Percentiles rank a stretch among this genome's conserved stretches.
Evolutionary conservation across 2,797 vertebrate genomes (phyloP).

Genomic region (Antennarius maculatus): DNA sequence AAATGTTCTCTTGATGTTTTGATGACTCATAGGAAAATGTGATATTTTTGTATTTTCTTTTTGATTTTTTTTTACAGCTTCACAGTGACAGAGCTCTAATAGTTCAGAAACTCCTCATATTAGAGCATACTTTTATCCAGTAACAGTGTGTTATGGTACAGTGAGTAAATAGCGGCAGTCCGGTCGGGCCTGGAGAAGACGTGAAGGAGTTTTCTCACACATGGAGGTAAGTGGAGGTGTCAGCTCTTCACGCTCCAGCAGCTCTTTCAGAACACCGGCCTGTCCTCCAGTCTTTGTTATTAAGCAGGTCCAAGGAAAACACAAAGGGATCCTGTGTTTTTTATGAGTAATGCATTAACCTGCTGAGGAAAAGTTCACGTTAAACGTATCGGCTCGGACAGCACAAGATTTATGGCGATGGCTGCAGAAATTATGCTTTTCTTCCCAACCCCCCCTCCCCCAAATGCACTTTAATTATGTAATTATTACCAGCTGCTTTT

Average conservation of each 20-base stretch:
- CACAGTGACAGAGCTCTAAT: neutral
- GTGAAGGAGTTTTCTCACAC: slow-evolving; percentile 61
- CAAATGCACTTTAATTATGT: slow-evolving; percentile 97
- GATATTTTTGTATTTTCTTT: slow-evolving; percentile 17
- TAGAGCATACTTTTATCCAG: slow-evolving; percentile 32
- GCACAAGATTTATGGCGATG: slow-evolving; percentile 98
- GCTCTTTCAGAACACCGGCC: slow-evolving; percentile 51
- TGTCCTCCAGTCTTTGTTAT: slow-evolving; percentile 86
- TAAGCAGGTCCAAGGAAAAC: slow-evolving; percentile 90
- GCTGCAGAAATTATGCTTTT: slow-evolving; percentile 96
- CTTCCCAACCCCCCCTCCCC: slow-evolving; percentile 86
- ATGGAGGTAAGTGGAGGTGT: slow-evolving; percentile 75
- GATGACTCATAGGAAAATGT: slow-evolving; percentile 46
- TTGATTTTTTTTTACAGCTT: neutral
- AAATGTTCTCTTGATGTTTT: slow-evolving; percentile 76
- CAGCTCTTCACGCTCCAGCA: slow-evolving; percentile 59
- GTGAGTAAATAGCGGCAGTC: slow-evolving; percentile 25
- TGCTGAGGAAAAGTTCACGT: slow-evolving; percentile 85
- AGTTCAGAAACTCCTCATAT: too few species aligned
- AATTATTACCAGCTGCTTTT: slow-evolving; percentile 98
- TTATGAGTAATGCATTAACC: slow-evolving; percentile 92
- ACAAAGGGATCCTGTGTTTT: slow-evolving; percentile 95
- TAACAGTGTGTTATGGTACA: slow-evolving; percentile 46
- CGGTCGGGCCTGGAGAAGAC: slow-evolving; percentile 6
- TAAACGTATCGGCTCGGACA: slow-evolving; percentile 89